Percentiles rank a stretch among this genome's conserved stretches.
Evolutionary conservation across 1,140 invertebrate genomes (phyloP).

Genomic region (Homarus americanus): DNA sequence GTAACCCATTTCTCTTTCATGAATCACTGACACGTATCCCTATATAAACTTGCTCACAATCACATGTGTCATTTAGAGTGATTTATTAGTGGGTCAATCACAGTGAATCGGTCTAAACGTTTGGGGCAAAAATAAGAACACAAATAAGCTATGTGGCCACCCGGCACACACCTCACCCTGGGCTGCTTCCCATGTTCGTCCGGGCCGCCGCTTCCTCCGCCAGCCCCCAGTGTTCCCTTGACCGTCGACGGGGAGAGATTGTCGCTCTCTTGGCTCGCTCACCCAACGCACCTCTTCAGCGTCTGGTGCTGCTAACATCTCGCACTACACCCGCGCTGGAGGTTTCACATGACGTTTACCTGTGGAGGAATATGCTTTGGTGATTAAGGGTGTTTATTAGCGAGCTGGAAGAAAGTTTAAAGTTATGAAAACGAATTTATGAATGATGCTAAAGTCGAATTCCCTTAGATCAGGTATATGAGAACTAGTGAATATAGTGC

Average conservation of each 20-base stretch:
- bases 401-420: neutral
- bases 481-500: constrained; percentile 10
- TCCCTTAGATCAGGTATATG: neutral
- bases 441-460: neutral
- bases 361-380: constrained; percentile 4
- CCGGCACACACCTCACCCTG: neutral
- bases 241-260: constrained; percentile 22
- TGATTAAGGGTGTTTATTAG: neutral
- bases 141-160: constrained; percentile 40
- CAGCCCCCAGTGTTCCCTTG: constrained; percentile 41
- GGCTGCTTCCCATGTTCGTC: constrained; percentile 46
- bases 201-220: constrained; percentile 25
- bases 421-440: constrained; percentile 5
- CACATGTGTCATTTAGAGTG: too few species aligned
- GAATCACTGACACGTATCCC: too few species aligned
- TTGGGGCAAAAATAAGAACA: neutral
- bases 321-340: neutral
- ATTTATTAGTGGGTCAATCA: too few species aligned
- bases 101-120: neutral
- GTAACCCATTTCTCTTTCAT: too few species aligned
- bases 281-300: neutral
- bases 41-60: too few species aligned
- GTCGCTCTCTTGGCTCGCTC: constrained; percentile 28
- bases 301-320: constrained; percentile 25
- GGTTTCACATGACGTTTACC: neutral